Evolutionary conservation across 1,140 invertebrate genomes (phyloP), one percentile per base, ranked within the genome.

Genomic region (Ostrea edulis): DNA sequence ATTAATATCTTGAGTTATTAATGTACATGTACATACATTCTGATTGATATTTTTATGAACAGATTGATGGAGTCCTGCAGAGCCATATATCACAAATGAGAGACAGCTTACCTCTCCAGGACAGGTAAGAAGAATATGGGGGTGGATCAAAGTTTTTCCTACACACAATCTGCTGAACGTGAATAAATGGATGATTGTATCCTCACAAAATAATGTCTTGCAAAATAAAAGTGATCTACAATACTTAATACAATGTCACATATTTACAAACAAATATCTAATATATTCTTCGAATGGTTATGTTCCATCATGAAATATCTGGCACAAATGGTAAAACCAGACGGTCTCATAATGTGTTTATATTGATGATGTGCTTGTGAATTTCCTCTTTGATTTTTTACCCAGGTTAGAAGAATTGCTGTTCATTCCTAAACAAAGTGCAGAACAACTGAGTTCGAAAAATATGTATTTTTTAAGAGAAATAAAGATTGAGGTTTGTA

Each of bases 31-130:
- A 17, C 1, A 58, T 0, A 20, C 0, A 62, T 62, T 8, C 7
- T 62, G 14, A n/a, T 20, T 20, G 12, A n/a, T 62, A 7, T 62
- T 62, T 62, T 62, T 7, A 58, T 17, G 12, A 71, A 35, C 29
- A 77, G 68, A 77, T 77, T 29, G 29, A 77, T 22, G 25, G 29
- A 77, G 29, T 77, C 68, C 35, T 77, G 12, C 68, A 77, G 25
- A 35, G 11, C 11, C 68, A 77, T 29, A 12, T 77, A 35, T 22
- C 22, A 35, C 14, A 77, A 77, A 11, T 25, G 29, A 77, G 25
- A 29, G 9, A 25, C 0, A 35, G 12, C 9, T 25, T 29, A 7
- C 68, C 68, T 14, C 8, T 77, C 35, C 25, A 29, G 29, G 68
- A 77, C 22, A 77, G 68, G 68, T 77, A 77, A 44, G 25, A 77